Conservation (phyloP, 2,797 vertebrate genomes). For the Pitangus sulphuratus region DNA sequence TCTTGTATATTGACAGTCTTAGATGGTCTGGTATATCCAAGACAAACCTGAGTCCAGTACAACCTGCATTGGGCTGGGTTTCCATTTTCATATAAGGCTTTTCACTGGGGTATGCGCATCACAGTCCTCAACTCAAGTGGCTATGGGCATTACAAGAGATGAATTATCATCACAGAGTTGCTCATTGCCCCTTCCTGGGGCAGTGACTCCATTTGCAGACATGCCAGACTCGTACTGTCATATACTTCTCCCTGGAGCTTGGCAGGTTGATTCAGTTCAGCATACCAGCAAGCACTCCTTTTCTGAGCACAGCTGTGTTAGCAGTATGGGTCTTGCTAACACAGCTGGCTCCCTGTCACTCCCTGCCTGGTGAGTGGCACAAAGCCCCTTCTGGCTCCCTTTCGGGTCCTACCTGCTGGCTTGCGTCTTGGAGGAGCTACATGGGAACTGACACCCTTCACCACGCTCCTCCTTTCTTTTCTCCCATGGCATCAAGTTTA, state of each 20-base stretch:
- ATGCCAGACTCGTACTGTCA: not conserved
- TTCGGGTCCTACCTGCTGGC: not conserved
- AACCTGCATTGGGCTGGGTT: not conserved
- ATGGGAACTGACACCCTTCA: not conserved
- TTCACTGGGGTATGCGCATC: not conserved
- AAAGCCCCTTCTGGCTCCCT: not conserved
- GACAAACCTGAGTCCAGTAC: not conserved
- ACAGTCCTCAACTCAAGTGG: not conserved
- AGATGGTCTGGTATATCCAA: not conserved
- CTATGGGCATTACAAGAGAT: accelerated
- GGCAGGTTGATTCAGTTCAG: not conserved
- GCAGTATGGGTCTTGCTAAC: not conserved
- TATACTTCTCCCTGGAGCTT: not conserved
- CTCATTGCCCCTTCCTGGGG: accelerated
- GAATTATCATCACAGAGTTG: not conserved
- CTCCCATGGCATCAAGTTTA: accelerated
- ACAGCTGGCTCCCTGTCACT: not conserved
- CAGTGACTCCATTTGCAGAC: not conserved
- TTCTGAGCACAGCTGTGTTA: not conserved
- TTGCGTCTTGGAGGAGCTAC: not conserved
- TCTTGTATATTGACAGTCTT: not conserved
- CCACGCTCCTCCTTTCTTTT: not conserved
- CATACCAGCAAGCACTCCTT: not conserved
- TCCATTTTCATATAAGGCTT: not conserved
- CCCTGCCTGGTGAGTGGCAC: not conserved